phyloP scores from a whole-genome alignment of 2,113 vertebrate genomes.

The Lanius collurio region DNA sequence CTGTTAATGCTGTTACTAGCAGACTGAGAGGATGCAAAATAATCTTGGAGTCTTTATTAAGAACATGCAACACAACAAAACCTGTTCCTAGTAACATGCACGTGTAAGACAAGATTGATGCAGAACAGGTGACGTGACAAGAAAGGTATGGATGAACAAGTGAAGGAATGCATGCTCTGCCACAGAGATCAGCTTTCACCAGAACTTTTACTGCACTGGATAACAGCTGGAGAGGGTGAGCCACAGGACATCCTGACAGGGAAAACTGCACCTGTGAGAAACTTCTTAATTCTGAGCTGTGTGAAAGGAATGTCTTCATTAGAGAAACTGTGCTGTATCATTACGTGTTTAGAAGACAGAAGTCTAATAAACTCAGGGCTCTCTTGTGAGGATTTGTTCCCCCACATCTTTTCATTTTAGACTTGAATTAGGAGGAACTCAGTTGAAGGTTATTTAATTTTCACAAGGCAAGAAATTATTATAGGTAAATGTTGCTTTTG shows the following conservation, averaged over 20 bases:
- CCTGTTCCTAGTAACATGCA: neutral
- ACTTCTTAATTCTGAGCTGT: neutral
- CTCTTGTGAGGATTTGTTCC: neutral
- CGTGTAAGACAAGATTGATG: neutral
- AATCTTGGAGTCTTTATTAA: neutral
- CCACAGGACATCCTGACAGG: neutral
- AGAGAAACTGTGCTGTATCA: neutral
- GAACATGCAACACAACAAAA: neutral
- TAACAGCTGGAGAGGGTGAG: neutral
- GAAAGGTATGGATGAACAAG: neutral
- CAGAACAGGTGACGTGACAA: neutral
- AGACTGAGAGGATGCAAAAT: neutral
- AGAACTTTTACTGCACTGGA: neutral
- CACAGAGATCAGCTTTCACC: neutral
- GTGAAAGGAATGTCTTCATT: neutral
- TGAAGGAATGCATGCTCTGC: neutral
- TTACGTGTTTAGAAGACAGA: neutral
- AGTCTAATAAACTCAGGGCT: neutral
- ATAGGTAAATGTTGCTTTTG: neutral
- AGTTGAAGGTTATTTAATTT: neutral
- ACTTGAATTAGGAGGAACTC: neutral
- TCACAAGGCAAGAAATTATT: neutral
- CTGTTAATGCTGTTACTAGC: neutral
- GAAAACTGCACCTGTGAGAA: neutral
- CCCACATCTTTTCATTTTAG: neutral